phyloP scores from a whole-genome alignment of 2,888 invertebrate species.

The Toxonevra muliebris region DNA sequence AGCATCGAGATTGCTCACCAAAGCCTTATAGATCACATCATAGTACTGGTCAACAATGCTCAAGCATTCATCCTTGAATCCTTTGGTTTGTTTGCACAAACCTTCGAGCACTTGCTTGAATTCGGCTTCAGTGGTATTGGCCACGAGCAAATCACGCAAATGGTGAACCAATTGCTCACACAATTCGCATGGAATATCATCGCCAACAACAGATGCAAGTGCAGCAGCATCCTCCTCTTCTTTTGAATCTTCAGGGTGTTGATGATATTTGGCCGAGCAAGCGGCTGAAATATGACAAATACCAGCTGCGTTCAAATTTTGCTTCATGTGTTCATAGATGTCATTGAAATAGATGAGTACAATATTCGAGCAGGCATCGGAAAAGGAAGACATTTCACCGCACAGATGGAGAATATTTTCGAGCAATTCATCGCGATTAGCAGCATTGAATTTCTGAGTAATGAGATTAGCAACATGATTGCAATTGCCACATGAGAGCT shows the following conservation, averaged over 20 bases:
- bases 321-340: conserved; percentile 72
- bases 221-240: conserved; percentile 70
- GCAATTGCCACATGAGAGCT: conserved; percentile 58
- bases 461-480: conserved; percentile 55
- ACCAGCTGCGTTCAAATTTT: conserved; percentile 71
- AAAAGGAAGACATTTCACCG: conserved; percentile 75
- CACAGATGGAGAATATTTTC: conserved; percentile 69
- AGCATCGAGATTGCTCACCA: conserved; percentile 76
- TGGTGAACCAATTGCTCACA: conserved; percentile 85
- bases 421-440: conserved; percentile 59
- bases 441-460: conserved; percentile 55
- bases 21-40: conserved; percentile 74
- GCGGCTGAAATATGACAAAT: conserved; percentile 82
- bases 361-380: conserved; percentile 82
- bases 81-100: conserved; percentile 81
- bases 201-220: conserved; percentile 60
- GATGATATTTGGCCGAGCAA: conserved; percentile 73
- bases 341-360: conserved; percentile 78
- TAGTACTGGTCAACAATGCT: conserved; percentile 83
- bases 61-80: conserved; percentile 78
- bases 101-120: conserved; percentile 81
- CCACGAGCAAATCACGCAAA: conserved; percentile 79
- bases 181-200: conserved; percentile 82
- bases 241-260: conserved; percentile 69
- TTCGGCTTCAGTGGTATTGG: conserved; percentile 86